These are phyloP conservation scores for Elmis aenea DNA, from an alignment of 2,888 invertebrate species.

Conservation along the genomic window DNA sequence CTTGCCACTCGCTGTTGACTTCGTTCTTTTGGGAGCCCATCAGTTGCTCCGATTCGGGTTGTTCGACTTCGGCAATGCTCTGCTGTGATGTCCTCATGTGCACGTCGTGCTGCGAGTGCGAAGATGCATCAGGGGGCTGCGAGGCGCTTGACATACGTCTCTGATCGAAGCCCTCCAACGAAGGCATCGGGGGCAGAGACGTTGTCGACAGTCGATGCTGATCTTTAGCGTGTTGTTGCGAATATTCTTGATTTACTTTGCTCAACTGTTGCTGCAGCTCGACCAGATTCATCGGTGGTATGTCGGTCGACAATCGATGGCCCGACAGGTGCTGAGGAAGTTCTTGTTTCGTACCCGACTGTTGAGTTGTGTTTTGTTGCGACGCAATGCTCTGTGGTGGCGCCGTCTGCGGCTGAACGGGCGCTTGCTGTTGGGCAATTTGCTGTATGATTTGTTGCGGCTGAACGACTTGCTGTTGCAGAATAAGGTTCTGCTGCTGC, in stretches of 20 bases:
- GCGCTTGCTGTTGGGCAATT: constrained; percentile 9
- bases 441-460: constrained; percentile 9
- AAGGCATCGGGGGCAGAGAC: constrained; percentile 39
- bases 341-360: constrained; percentile 2
- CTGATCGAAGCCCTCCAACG: constrained; percentile 34
- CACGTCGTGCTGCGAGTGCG: constrained; percentile 24
- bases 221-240: constrained; percentile 33
- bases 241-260: constrained; percentile 21
- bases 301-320: constrained; percentile 32
- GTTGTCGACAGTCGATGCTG: constrained; percentile 35
- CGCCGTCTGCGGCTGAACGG: constrained; percentile 8
- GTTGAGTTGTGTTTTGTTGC: constrained; percentile 24
- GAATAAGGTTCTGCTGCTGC: constrained; percentile 20
- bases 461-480: constrained; percentile 9
- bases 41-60: constrained; percentile 16
- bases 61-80: constrained; percentile 6
- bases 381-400: constrained; percentile 39
- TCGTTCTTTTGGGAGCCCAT: constrained; percentile 20
- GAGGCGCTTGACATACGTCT: constrained; percentile 39
- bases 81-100: constrained; percentile 6
- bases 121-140: constrained; percentile 38
- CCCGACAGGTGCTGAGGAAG: constrained; percentile 4
- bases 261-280: constrained; percentile 41
- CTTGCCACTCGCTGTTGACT: constrained; percentile 10
- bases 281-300: constrained; percentile 38